Base-by-base conservation (phyloP, 2,797 vertebrate genomes). In the Pyrocephalus nanus region DNA sequence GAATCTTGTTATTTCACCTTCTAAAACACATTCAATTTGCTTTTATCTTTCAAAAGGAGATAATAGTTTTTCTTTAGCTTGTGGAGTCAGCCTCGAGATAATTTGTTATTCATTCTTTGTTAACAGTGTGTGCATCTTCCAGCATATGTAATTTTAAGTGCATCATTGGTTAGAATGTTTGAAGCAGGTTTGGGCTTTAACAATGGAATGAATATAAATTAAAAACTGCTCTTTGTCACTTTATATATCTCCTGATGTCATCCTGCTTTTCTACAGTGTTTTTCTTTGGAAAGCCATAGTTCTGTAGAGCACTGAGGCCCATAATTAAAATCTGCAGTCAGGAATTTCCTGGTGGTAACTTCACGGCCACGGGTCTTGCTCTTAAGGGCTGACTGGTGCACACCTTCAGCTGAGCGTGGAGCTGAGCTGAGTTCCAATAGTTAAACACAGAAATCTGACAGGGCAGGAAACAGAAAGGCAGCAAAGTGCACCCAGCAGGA, bases 231-330 rank as follows among this genome's bases (percentile, higher is more conserved):
- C 12, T 93, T 94, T 95, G 86, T 67, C 64, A 69, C 82, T 88
- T 19, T 78, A n/a, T 92, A 84, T 80, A 58, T 79, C 51, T 88
- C 66, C 78, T 96, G 96, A 96, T 96, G 96, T 96, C 96, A 96
- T 91, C 74, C 16, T 51, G 69, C 65, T 92, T 94, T 96, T 81
- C 57, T 57, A 48, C 29, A 64, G 5, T 19, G 40, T 74, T 97
- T 96, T 96, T 73, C 84, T 89, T 93, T 92, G 75, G 76, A 64
- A 95, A 78, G 82, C 85, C 5, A 1, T 94, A 69, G 96, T 96
- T 97, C 92, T 83, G 48, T 60, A 26, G 81, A 86, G 66, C 69
- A 65, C 75, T 29, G 10, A 11, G 15, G 14, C 58, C 77, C 65
- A 6, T 73, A 95, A 85, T 89, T 88, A 22, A 5, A 72, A 87